Conservation (phyloP, 2,113 vertebrate species). For the Micromys minutus region DNA sequence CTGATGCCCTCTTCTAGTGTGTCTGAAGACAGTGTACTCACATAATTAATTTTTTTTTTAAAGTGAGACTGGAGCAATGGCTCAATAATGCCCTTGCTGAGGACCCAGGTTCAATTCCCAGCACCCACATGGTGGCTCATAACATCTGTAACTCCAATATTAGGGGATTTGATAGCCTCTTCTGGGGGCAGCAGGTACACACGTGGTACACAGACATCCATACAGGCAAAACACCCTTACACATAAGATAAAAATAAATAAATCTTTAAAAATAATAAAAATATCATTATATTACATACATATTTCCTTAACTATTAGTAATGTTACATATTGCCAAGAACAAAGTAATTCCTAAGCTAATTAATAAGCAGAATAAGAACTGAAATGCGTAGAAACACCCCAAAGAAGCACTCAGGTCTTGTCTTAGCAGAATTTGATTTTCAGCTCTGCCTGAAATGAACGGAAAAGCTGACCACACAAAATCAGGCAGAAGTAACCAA, state of each 20-base stretch:
- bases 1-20: too few species aligned
- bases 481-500: not conserved
- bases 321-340: not conserved
- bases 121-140: not conserved
- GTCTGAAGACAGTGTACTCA: too few species aligned
- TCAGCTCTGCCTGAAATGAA: not conserved
- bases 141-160: not conserved
- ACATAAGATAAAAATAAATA: not conserved
- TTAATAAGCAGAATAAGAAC: slow-evolving; percentile 6
- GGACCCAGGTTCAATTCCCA: not conserved
- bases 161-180: not conserved
- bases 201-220: not conserved
- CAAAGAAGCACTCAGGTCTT: not conserved
- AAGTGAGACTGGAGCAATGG: not conserved
- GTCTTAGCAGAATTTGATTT: slow-evolving; percentile 12
- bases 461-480: not conserved
- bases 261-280: not conserved
- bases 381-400: slow-evolving; percentile 10
- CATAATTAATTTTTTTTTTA: too few species aligned
- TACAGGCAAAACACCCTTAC: not conserved
- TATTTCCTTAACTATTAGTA: not conserved
- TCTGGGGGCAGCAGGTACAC: not conserved
- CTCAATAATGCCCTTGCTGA: not conserved
- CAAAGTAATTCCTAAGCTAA: slow-evolving; percentile 34
- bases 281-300: not conserved